Conservation (phyloP, 2,797 vertebrate species). For the Limnodromus scolopaceus region DNA sequence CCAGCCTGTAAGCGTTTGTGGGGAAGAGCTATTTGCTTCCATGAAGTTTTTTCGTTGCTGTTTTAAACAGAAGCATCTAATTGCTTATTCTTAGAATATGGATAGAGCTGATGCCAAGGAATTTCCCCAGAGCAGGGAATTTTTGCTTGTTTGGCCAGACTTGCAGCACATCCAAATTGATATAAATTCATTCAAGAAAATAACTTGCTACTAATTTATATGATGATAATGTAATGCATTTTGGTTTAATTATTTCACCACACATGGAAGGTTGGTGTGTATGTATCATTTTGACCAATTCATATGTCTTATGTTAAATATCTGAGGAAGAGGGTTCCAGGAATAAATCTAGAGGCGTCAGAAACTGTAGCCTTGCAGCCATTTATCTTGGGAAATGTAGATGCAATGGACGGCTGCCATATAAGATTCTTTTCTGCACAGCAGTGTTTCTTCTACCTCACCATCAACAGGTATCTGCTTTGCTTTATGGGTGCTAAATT, state of each 20-base stretch:
- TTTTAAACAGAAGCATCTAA: not conserved
- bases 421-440: not conserved
- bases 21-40: not conserved
- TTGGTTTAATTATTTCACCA: not conserved
- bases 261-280: not conserved
- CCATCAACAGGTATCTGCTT: not conserved
- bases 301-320: not conserved
- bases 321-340: not conserved
- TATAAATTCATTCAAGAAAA: not conserved
- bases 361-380: not conserved
- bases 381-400: not conserved
- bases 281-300: not conserved
- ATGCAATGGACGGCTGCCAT: not conserved
- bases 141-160: not conserved
- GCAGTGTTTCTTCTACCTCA: not conserved
- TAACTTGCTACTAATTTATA: not conserved
- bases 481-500: not conserved
- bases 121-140: not conserved
- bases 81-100: conserved; percentile 35
- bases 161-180: not conserved
- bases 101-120: not conserved
- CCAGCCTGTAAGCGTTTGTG: not conserved
- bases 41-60: not conserved
- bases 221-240: not conserved
- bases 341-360: not conserved